These are phyloP conservation scores for Neogobius melanostomus DNA, from an alignment of 2,113 vertebrate species.

Conservation along the genomic window DNA sequence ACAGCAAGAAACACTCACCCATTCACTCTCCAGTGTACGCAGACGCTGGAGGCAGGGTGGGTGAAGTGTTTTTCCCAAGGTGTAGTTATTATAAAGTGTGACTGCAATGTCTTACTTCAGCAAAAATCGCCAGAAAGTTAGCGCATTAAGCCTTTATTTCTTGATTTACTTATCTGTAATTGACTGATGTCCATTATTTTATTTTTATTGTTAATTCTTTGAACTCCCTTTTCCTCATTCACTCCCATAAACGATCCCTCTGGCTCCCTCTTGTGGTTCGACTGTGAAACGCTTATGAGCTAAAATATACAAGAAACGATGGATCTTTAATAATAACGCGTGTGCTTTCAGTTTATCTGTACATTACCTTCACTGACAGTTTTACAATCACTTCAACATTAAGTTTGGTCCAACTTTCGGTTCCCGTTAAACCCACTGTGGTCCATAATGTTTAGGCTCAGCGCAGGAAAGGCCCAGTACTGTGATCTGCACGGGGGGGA, in stretches of 20 bases:
- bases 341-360: slow-evolving; percentile 1
- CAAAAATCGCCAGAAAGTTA: background rate
- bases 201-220: background rate
- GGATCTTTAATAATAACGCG: background rate
- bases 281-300: background rate
- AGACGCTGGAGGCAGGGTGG: no score
- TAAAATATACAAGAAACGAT: slow-evolving; percentile 7
- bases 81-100: no score
- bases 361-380: background rate
- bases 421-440: background rate
- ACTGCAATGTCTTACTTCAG: no score
- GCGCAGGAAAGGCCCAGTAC: slow-evolving; percentile 28
- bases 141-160: no score
- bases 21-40: no score
- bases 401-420: background rate
- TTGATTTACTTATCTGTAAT: background rate
- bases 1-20: no score
- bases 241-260: background rate
- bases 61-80: no score
- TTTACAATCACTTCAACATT: background rate
- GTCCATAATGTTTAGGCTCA: slow-evolving; percentile 40
- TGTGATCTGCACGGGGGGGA: slow-evolving; percentile 9
- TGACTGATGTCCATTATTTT: background rate
- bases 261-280: slow-evolving; percentile 14
- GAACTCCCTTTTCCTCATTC: background rate